Evolutionary conservation across 2,113 vertebrate species (phyloP).

Genomic region (Phylloscopus trochilus): DNA sequence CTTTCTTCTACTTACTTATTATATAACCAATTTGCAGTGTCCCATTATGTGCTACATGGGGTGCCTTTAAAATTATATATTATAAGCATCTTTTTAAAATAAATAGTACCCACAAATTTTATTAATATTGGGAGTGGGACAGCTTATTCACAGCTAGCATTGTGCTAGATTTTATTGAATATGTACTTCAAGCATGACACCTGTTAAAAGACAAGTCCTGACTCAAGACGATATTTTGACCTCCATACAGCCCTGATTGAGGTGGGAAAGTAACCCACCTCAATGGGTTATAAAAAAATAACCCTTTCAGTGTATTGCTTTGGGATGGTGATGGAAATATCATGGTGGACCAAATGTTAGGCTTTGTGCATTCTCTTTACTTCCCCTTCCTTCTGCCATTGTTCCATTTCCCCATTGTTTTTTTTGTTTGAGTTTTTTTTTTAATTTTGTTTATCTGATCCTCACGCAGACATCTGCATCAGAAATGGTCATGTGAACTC

Average conservation of each 20-base stretch:
- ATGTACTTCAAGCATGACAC: neutral
- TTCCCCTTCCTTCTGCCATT: neutral
- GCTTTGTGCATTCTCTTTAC: neutral
- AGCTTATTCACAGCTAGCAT: neutral
- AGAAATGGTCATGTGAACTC: no score
- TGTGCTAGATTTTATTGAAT: neutral
- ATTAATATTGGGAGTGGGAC: neutral
- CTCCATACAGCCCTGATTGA: neutral
- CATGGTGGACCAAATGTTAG: neutral
- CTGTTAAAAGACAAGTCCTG: neutral
- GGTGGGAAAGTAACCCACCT: neutral
- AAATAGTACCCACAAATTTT: neutral
- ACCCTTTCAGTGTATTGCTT: neutral
- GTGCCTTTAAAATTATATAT: conserved; percentile 25
- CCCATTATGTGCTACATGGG: neutral
- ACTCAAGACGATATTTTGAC: neutral
- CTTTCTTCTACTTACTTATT: conserved; percentile 39
- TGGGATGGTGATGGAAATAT: neutral
- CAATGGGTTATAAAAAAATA: neutral
- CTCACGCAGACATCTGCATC: no score
- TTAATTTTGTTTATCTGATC: no score
- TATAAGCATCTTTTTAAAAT: neutral
- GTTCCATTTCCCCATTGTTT: neutral
- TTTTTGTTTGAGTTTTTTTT: neutral
- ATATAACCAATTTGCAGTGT: conserved; percentile 19